Conservation (phyloP, 2,888 invertebrate species). For the Temnothorax rugatulus region DNA sequence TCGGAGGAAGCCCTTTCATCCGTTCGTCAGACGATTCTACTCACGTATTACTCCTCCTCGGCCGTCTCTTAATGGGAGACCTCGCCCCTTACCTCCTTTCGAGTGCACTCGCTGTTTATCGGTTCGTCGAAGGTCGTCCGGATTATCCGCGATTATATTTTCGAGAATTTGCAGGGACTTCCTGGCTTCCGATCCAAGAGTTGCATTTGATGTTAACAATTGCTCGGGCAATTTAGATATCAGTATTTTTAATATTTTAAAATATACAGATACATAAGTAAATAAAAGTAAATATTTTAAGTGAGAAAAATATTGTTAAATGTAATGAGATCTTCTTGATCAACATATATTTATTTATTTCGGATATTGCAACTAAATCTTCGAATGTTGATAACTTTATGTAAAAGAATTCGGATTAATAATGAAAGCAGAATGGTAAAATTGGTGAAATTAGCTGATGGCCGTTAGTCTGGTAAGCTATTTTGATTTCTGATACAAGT, state of each 20-base stretch:
- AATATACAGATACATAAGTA: not conserved
- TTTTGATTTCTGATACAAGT: constrained; percentile 44
- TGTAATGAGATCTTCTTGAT: not conserved
- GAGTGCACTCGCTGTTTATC: constrained; percentile 29
- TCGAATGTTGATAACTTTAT: not conserved
- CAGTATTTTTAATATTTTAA: not conserved
- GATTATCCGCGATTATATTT: constrained; percentile 70
- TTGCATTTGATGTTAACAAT: not conserved
- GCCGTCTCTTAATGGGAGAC: constrained; percentile 69
- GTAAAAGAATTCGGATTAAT: not conserved
- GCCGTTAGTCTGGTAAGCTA: not conserved
- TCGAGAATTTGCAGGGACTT: not conserved
- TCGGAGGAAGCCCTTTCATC: constrained; percentile 74
- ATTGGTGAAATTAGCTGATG: not conserved
- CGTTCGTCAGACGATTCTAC: constrained; percentile 74
- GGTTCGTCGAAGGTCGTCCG: constrained; percentile 59
- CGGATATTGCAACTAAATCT: not conserved
- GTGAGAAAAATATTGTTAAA: not conserved
- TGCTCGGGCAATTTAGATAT: not conserved
- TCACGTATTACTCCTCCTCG: constrained; percentile 76
- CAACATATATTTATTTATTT: not conserved
- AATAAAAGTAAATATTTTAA: constrained; percentile 3
- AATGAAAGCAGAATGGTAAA: not conserved
- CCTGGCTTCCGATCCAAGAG: not conserved
- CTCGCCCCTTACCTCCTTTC: constrained; percentile 9